A percentile compares a stretch with the other conserved stretches of the same genome.
phyloP scores from a whole-genome alignment of 2,888 invertebrate genomes.

The Eustalomyia histrio region DNA sequence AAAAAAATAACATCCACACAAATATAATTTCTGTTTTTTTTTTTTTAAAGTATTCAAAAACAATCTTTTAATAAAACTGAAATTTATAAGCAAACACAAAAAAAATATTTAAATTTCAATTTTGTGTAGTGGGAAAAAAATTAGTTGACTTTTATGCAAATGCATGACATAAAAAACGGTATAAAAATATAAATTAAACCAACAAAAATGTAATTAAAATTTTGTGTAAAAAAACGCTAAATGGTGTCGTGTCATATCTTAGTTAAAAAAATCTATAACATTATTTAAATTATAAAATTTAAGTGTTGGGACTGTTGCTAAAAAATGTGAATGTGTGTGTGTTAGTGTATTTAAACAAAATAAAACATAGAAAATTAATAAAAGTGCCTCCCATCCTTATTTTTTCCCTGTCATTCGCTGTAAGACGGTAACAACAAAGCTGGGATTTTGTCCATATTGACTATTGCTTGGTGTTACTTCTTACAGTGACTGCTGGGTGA shows the following conservation, averaged over 20 bases:
- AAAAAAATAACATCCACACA: neutral
- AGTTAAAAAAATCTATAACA: constrained; percentile 7
- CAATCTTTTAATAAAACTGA: constrained; percentile 13
- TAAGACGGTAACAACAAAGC: constrained; percentile 94
- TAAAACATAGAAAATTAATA: neutral
- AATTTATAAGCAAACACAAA: neutral
- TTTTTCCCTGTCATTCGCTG: constrained; percentile 84
- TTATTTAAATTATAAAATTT: constrained; percentile 5
- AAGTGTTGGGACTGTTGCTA: neutral
- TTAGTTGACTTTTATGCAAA: constrained; percentile 74
- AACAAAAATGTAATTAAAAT: constrained; percentile 29
- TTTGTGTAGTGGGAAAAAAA: constrained; percentile 57
- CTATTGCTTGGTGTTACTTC: constrained; percentile 96
- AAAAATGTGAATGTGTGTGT: neutral
- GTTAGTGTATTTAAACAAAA: neutral
- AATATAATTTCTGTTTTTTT: neutral
- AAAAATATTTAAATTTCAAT: no score
- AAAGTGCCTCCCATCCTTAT: neutral
- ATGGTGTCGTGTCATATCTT: neutral
- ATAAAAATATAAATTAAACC: constrained; percentile 1
- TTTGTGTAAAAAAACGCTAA: neutral
- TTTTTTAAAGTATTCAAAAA: neutral
- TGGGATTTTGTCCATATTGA: constrained; percentile 80
- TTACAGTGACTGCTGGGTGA: constrained; percentile 91
- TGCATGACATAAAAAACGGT: constrained; percentile 65